Evolutionary conservation across 2,797 vertebrate genomes (phyloP).

Genomic region (Bradypodion ventrale): DNA sequence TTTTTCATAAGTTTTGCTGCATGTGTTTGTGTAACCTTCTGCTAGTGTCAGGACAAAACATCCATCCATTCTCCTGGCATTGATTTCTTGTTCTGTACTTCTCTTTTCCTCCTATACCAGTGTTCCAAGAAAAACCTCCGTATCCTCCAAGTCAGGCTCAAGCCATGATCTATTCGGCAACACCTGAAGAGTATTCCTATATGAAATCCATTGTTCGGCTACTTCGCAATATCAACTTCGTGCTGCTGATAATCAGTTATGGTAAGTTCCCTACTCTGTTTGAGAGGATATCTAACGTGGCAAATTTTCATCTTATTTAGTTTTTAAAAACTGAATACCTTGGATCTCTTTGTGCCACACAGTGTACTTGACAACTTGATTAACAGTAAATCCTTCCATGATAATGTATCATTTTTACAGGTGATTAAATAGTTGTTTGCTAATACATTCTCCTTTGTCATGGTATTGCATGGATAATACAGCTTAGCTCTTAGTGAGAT

Average conservation of each 20-base stretch:
- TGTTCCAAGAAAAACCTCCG: constrained; percentile 89
- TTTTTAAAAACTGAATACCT: not conserved
- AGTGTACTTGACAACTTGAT: not conserved
- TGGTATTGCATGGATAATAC: not conserved
- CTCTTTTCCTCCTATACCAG: constrained; percentile 66
- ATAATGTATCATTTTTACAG: not conserved
- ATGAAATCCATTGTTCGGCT: constrained; percentile 81
- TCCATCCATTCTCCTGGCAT: not conserved
- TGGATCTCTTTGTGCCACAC: not conserved
- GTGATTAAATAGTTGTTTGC: not conserved
- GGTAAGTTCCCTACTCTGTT: constrained; percentile 77
- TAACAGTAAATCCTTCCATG: not conserved
- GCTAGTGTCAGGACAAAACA: not conserved
- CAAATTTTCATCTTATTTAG: not conserved
- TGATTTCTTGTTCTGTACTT: constrained; percentile 46
- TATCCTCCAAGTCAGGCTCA: constrained; percentile 88
- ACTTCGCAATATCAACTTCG: constrained; percentile 85
- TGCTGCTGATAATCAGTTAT: constrained; percentile 88
- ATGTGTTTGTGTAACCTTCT: accelerated
- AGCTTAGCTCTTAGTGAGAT: not conserved
- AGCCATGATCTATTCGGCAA: constrained; percentile 77
- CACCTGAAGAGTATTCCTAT: constrained; percentile 82
- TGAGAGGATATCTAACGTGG: not conserved
- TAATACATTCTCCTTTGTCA: not conserved
- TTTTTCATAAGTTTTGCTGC: not conserved